These are phyloP conservation scores for Apostichopus parvimensis DNA, from an alignment of 35 echinoderm and acorn worm species.

Conservation along the genomic window DNA sequence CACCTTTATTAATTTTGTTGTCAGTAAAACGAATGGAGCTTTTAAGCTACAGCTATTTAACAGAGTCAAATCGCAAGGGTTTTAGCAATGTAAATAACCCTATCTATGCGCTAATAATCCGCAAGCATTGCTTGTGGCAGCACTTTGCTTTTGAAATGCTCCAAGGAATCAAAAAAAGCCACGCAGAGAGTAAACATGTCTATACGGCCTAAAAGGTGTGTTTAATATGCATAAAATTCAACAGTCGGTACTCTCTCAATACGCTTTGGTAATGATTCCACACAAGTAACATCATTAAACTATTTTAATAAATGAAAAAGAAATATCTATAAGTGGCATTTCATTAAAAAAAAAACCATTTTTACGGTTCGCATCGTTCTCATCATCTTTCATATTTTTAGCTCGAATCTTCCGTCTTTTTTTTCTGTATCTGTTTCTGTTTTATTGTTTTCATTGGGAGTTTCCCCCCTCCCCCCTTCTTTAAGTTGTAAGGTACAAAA, in stretches of 20 bases:
- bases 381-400: not conserved
- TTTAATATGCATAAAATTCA: slow-evolving; percentile 40
- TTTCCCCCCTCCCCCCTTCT: too few species aligned
- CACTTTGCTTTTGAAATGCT: slow-evolving; percentile 3
- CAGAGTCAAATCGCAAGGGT: slow-evolving; percentile 12
- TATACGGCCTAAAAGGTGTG: slow-evolving; percentile 35
- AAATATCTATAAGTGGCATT: not conserved
- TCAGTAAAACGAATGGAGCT: slow-evolving; percentile 5
- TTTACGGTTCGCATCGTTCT: not conserved
- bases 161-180: slow-evolving; percentile 29
- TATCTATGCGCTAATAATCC: slow-evolving; percentile 41
- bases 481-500: too few species aligned
- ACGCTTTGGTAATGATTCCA: not conserved
- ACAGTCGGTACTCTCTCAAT: slow-evolving; percentile 9
- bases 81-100: slow-evolving; percentile 38
- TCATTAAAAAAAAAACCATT: not conserved
- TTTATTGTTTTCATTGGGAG: not conserved
- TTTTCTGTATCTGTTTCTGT: not conserved
- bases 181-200: not conserved
- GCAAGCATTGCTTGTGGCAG: not conserved
- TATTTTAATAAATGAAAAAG: not conserved
- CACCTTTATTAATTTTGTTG: slow-evolving; percentile 44
- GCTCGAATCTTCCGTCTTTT: not conserved
- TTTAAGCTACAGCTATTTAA: slow-evolving; percentile 27
- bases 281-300: slow-evolving; percentile 4